Base-by-base conservation (phyloP, 2,113 vertebrate species). In the Chroicocephalus ridibundus region DNA sequence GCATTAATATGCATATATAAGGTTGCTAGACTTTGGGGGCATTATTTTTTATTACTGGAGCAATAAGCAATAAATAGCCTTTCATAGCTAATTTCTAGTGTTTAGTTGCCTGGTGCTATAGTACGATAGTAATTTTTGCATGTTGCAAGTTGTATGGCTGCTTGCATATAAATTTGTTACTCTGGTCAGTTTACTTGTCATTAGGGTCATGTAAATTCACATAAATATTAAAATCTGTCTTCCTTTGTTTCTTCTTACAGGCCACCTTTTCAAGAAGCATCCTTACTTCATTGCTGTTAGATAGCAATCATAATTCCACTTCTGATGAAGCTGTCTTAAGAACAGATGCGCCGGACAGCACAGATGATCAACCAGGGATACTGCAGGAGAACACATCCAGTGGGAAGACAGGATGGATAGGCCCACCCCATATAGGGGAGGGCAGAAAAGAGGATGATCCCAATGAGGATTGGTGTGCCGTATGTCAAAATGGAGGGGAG, bases 381-480 rank as follows among this genome's bases (percentile, higher is more conserved):
- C 93, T 96, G 76, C 97, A 97, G 76, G 97, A 97, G 61, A 96
- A 16, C 26, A 49, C 42, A 5, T 81, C 95, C 36, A 82, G 85
- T 51, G 97, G 96, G 57, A 98, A 98, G 82, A 82, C 96, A 3
- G 93, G 91, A 44, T 98, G 98, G 98, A 82, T 94, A 3, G 97
- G 96, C 6, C 21, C 97, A 2, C 88, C 97, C 22, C 97, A 97
- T 1, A 5, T 18, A 10, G 97, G 96, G 9, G 98, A 98, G 47
- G 93, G 97, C 5, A 98, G 98, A 9, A 98, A 98, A 93, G 98
- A 98, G 34, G 98, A 99, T 15, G 98, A 98, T 91, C 98, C 98
- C 71, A 99, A 99, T n/a, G 98, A 99, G 84, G 98, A 99, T 12
- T 99, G 98, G 98, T 99, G 98, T 91, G 98, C 98, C 14, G 98